A percentile compares a stretch with the other conserved stretches of the same genome.
These are phyloP conservation scores for Toxotes jaculatrix DNA, from an alignment of 2,113 vertebrate species.

Conservation along the genomic window DNA sequence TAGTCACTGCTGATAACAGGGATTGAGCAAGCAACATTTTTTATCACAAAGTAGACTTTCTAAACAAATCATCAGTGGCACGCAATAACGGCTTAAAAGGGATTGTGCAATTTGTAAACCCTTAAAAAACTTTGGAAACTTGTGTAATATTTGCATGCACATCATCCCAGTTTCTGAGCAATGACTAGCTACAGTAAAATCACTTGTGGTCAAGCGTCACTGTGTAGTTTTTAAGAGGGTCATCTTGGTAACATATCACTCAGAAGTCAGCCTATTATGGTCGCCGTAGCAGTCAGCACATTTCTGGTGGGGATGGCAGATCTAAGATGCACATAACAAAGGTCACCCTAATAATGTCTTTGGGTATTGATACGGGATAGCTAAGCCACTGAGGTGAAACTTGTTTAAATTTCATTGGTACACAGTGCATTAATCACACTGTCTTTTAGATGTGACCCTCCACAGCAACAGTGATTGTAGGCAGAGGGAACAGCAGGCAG, in stretches of 20 bases:
- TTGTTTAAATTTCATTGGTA: constrained; percentile 38
- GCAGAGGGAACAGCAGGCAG: constrained; percentile 22
- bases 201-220: background rate
- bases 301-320: background rate
- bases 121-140: too few species aligned
- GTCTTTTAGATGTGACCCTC: constrained; percentile 37
- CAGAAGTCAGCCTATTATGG: constrained; percentile 10
- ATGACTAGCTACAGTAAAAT: background rate
- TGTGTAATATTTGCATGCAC: background rate
- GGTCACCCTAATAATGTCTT: constrained; percentile 57
- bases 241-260: background rate
- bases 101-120: too few species aligned
- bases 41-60: too few species aligned
- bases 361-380: constrained; percentile 27
- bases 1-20: background rate
- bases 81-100: too few species aligned
- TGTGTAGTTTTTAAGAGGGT: background rate
- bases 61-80: too few species aligned
- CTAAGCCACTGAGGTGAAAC: constrained; percentile 24
- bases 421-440: constrained; percentile 39
- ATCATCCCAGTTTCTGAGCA: background rate
- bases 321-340: constrained; percentile 26
- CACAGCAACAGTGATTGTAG: constrained; percentile 1
- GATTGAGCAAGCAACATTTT: background rate
- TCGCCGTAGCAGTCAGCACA: constrained; percentile 22